A percentile compares a stretch with the other conserved stretches of the same genome.
phyloP scores from a whole-genome alignment of 2,888 invertebrate genomes.

The Bugula neritina region DNA sequence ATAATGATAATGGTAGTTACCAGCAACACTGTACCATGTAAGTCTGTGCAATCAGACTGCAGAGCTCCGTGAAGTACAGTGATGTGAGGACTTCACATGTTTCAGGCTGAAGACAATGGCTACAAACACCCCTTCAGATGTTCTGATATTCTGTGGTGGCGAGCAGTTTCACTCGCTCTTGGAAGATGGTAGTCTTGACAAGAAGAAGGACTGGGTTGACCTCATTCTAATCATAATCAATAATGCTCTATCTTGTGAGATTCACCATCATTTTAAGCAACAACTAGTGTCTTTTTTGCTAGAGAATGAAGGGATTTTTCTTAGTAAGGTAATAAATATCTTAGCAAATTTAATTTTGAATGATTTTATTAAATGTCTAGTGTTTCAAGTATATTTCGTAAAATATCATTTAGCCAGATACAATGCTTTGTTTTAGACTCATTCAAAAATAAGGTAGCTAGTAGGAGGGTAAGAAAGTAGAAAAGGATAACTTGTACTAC shows the following conservation, averaged over 20 bases:
- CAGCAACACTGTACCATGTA: no score
- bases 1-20: no score
- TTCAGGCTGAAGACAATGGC: no score
- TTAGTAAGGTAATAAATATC: background rate
- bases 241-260: background rate
- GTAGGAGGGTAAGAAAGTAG: no score
- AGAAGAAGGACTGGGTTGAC: conserved; percentile 11
- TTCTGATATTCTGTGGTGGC: background rate
- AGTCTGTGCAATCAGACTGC: no score
- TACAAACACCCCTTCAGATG: no score
- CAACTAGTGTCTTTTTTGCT: background rate
- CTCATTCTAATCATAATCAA: background rate
- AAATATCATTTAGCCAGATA: background rate
- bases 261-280: background rate
- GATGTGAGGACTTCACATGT: no score
- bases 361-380: no score
- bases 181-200: background rate
- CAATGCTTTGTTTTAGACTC: background rate
- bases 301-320: background rate
- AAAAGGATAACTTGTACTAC: no score
- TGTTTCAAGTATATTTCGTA: background rate
- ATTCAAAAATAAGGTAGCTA: no score
- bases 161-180: background rate
- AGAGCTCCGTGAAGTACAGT: no score
- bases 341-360: no score